phyloP scores from a whole-genome alignment of 2,797 vertebrate species.

The Percopsis omiscomaycus region DNA sequence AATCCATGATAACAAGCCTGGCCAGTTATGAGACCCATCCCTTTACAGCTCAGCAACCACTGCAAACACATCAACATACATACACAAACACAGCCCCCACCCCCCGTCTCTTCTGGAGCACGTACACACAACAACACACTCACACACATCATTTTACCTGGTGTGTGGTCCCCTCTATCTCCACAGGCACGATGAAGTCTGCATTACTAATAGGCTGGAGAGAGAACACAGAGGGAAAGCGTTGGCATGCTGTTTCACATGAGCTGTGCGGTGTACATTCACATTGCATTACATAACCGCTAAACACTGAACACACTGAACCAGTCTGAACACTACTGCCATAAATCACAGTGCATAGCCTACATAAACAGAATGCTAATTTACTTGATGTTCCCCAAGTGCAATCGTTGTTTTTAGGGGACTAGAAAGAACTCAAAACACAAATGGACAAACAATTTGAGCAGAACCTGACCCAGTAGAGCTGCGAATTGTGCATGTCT shows the following conservation, averaged over 20 bases:
- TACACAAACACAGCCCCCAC: conserved; percentile 38
- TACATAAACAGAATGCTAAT: conserved; percentile 31
- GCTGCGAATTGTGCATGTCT: too few species aligned
- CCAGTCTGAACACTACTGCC: conserved; percentile 15
- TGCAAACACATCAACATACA: conserved; percentile 57
- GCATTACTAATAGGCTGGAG: conserved; percentile 87
- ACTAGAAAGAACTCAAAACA: conserved; percentile 8
- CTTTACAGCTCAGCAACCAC: conserved; percentile 57
- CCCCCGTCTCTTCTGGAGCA: not conserved
- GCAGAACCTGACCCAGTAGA: not conserved
- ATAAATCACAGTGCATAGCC: conserved; percentile 38
- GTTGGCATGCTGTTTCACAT: conserved; percentile 50
- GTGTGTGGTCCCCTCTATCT: conserved; percentile 90
- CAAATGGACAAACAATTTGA: not conserved
- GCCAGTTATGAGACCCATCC: conserved; percentile 61
- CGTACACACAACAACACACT: conserved; percentile 12
- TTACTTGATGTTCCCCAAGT: conserved; percentile 16
- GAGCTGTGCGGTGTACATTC: conserved; percentile 53
- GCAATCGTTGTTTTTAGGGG: conserved; percentile 3
- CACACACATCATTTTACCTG: conserved; percentile 75
- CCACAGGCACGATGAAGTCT: conserved; percentile 90
- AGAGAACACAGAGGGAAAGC: conserved; percentile 50
- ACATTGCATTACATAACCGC: conserved; percentile 65
- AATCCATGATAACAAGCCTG: conserved; percentile 31
- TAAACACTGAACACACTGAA: conserved; percentile 18